A percentile compares a stretch with the other conserved stretches of the same genome.
Conservation (phyloP, 1,140 invertebrate genomes). For the Hylyphantes graminicola region DNA sequence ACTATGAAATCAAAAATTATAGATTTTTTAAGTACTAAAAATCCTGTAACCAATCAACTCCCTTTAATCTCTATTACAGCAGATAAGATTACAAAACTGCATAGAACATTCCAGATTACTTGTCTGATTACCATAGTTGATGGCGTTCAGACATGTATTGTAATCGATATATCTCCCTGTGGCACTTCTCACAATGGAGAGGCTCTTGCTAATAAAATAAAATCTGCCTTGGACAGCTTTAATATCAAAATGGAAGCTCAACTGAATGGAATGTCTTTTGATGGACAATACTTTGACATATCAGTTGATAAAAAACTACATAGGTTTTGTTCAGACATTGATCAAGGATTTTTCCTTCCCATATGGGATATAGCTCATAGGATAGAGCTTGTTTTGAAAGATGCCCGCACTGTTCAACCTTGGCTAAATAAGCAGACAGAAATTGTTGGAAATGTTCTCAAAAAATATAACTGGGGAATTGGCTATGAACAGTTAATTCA, state of each 20-base stretch:
- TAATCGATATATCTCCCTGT: conserved; percentile 27
- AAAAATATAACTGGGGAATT: no score
- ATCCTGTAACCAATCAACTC: conserved; percentile 18
- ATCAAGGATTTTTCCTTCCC: conserved; percentile 24
- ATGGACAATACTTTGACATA: no score
- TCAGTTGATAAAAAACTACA: conserved; percentile 25
- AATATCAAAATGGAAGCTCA: no score
- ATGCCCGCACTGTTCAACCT: conserved; percentile 8
- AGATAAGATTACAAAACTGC: conserved; percentile 13
- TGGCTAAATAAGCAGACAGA: no score
- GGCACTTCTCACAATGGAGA: conserved; percentile 30
- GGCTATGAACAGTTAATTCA: no score
- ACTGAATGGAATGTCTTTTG: conserved; percentile 29
- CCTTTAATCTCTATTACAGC: conserved; percentile 17
- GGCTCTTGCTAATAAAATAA: conserved; percentile 8
- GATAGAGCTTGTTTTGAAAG: conserved; percentile 15
- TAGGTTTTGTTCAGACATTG: conserved; percentile 29
- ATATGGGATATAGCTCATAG: conserved; percentile 26
- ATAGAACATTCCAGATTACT: conserved; percentile 20
- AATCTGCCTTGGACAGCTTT: conserved; percentile 8
- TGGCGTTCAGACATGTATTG: conserved; percentile 24
- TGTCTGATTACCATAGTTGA: conserved; percentile 14
- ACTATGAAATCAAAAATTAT: no score
- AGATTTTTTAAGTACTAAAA: conserved; percentile 25
- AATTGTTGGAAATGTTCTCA: no score